Evolutionary conservation across 2,113 vertebrate species (phyloP).

Genomic region (Chlamydotis undulata): DNA sequence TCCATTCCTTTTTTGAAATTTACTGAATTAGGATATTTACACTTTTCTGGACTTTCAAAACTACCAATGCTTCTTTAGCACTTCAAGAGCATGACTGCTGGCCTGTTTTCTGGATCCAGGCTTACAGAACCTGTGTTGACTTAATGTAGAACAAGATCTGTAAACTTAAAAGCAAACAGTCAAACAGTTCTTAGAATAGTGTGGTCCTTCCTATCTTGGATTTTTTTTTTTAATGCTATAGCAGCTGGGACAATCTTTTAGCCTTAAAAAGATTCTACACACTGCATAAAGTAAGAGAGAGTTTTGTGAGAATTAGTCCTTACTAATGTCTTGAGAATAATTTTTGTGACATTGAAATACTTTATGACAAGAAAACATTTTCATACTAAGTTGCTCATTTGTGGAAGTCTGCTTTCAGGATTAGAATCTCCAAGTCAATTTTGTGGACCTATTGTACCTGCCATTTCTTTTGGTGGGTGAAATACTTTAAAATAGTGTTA

Average conservation of each 20-base stretch:
- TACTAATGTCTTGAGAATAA: neutral
- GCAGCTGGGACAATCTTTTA: neutral
- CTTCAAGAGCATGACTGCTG: neutral
- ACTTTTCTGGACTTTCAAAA: neutral
- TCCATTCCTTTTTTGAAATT: neutral
- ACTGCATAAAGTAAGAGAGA: neutral
- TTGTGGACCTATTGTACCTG: neutral
- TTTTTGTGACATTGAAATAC: neutral
- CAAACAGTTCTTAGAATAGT: neutral
- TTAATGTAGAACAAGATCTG: neutral
- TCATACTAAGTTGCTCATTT: neutral
- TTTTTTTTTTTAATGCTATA: neutral
- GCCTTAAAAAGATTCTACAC: neutral
- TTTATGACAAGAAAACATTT: neutral
- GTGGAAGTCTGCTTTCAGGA: neutral
- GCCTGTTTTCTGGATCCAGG: neutral
- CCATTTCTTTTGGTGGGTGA: neutral
- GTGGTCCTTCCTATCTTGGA: neutral
- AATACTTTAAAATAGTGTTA: neutral
- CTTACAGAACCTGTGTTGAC: neutral
- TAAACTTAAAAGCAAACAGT: neutral
- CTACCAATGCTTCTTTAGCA: neutral
- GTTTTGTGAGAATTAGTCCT: neutral
- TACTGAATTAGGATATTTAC: neutral
- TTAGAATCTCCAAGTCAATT: neutral